phyloP scores from a whole-genome alignment of 2,888 invertebrate genomes.

The Drosophila crucigera region DNA sequence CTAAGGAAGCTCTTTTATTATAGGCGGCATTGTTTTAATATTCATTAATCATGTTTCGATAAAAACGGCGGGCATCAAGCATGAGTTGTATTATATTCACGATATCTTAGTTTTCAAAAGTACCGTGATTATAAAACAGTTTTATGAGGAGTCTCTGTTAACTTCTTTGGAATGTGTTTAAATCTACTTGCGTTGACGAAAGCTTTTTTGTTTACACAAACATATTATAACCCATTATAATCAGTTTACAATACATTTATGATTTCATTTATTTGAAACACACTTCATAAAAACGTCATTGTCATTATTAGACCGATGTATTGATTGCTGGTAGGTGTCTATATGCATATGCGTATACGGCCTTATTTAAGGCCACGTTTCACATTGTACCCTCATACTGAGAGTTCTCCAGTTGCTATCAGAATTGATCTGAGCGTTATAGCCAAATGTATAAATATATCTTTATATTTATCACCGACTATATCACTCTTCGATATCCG shows the following conservation, averaged over 20 bases:
- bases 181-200: neutral
- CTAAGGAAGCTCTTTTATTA: slow-evolving; percentile 36
- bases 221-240: slow-evolving; percentile 11
- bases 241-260: slow-evolving; percentile 33
- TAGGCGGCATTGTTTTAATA: slow-evolving; percentile 41
- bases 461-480: neutral
- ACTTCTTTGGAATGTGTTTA: neutral
- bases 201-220: slow-evolving; percentile 4
- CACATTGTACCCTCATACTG: no score
- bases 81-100: slow-evolving; percentile 11
- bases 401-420: neutral
- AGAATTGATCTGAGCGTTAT: neutral
- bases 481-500: neutral
- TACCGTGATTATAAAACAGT: slow-evolving; percentile 27
- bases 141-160: slow-evolving; percentile 17
- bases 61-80: slow-evolving; percentile 34
- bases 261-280: slow-evolving; percentile 27
- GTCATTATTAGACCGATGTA: neutral
- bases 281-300: slow-evolving; percentile 15
- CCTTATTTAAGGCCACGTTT: no score
- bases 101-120: slow-evolving; percentile 17
- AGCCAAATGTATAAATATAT: neutral
- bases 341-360: neutral
- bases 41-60: slow-evolving; percentile 32
- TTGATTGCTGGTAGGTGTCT: neutral